Evolutionary conservation across 2,113 vertebrate genomes (phyloP), one percentile per base, ranked within the genome.

Genomic region (Gallinago undulata): DNA sequence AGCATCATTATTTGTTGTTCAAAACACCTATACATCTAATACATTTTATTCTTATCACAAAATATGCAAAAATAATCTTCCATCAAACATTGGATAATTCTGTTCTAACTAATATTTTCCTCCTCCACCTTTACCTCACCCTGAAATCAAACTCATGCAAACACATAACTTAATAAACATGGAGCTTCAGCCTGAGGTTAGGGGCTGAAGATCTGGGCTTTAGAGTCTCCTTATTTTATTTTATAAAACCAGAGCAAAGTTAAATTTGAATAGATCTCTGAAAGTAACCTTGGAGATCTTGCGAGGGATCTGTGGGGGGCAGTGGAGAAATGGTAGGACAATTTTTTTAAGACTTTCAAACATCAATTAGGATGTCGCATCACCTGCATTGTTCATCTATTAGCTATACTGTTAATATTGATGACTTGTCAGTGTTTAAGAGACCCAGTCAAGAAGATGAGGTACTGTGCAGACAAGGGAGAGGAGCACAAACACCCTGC

Each of bases 81-180:
- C 25, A n/a, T 45, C 43, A 75, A 84, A 67, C 43, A 45, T 17
- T 62, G 48, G 8, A 76, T 86, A 81, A 45, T 90, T 95, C 79
- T 81, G 30, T 75, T 86, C 59, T 87, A 94, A 74, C 37, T 86
- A 76, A 51, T 33, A 72, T 78, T 96, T 84, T 84, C 83, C 78
- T 80, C n/a, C 14, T 91, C 33, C 6, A 2, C 47, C 33, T 80
- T 77, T 55, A 39, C 33, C 37, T 95, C 59, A 59, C 30, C 76
- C 43, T 67, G 37, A 90, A 95, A 48, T 83, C 37, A 74, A 77
- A 76, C 63, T 39, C 64, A 31, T 11, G 59, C 59, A 80, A 85
- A 86, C 51, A 30, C 4, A 18, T 69, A 50, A 64, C 13, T 55
- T 72, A 76, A 60, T 50, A 57, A 85, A 80, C 9, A 48, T 13